phyloP scores from a whole-genome alignment of 1,140 invertebrate genomes.

The Caenorhabditis elegans region DNA sequence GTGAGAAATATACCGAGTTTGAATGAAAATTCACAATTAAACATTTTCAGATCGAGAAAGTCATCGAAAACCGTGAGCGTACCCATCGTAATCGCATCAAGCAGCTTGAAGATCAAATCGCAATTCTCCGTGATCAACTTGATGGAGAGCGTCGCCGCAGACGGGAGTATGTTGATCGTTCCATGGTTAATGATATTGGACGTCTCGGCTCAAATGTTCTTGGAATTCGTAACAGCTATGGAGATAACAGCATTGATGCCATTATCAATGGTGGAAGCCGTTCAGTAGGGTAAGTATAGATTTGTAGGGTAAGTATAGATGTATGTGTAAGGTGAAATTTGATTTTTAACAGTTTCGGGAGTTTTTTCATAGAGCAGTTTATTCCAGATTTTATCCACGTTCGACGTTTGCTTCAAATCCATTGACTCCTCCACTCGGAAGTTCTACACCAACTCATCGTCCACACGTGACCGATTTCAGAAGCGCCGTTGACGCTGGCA shows the following conservation, averaged over 20 bases:
- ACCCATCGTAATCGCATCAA: conserved; percentile 58
- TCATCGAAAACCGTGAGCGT: conserved; percentile 63
- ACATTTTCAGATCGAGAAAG: conserved; percentile 57
- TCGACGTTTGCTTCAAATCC: conserved; percentile 65
- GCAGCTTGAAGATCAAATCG: conserved; percentile 62
- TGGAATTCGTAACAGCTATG: conserved; percentile 51
- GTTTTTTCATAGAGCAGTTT: neutral
- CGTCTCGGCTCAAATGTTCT: conserved; percentile 57
- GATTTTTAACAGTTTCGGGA: neutral
- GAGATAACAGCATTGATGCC: conserved; percentile 62
- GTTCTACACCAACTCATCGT: conserved; percentile 61
- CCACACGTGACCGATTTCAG: conserved; percentile 23
- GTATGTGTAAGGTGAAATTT: too few relatives aligned
- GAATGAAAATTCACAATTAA: neutral
- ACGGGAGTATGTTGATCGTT: conserved; percentile 57
- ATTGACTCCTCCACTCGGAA: conserved; percentile 63
- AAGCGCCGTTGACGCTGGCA: conserved; percentile 8
- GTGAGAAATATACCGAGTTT: neutral
- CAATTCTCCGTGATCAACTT: conserved; percentile 59
- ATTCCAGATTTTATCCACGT: conserved; percentile 38
- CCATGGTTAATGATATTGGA: conserved; percentile 54
- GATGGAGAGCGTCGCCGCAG: conserved; percentile 59
- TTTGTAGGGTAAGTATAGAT: too few relatives aligned
- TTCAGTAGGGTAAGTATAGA: conserved; percentile 25
- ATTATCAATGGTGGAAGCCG: conserved; percentile 40